phyloP scores from a whole-genome alignment of 2,797 vertebrate genomes.

The Diplodus puntazzo region DNA sequence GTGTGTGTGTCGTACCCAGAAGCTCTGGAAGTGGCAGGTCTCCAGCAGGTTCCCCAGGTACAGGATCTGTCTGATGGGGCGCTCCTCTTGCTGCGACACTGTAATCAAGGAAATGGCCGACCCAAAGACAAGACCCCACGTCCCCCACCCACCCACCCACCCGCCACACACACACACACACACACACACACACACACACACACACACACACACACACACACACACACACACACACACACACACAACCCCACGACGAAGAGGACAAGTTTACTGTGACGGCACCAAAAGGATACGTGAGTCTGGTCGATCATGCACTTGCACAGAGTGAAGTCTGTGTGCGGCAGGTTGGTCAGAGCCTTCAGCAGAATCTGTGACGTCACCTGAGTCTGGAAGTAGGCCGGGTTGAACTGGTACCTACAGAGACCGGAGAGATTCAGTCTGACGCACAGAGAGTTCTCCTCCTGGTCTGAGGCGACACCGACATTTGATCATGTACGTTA shows the following conservation, averaged over 20 bases:
- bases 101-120: constrained; percentile 83
- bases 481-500: too few relatives aligned
- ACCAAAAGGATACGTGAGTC: constrained; percentile 91
- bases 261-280: background rate
- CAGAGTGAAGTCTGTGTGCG: constrained; percentile 96
- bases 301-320: constrained; percentile 99
- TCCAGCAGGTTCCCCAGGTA: constrained; percentile 94
- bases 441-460: background rate
- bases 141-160: too few relatives aligned
- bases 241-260: too few relatives aligned
- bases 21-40: constrained; percentile 95
- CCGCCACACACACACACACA: background rate
- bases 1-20: constrained; percentile 87
- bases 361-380: constrained; percentile 95
- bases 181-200: too few relatives aligned
- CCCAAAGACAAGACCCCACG: constrained; percentile 2
- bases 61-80: constrained; percentile 94
- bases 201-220: background rate
- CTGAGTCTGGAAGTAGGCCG: constrained; percentile 93
- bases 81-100: constrained; percentile 91
- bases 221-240: background rate
- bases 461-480: background rate
- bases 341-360: constrained; percentile 95
- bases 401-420: constrained; percentile 96
- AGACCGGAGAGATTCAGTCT: background rate